These are phyloP conservation scores for Lottia gigantea DNA, from an alignment of 2,888 invertebrate species.

Conservation along the genomic window DNA sequence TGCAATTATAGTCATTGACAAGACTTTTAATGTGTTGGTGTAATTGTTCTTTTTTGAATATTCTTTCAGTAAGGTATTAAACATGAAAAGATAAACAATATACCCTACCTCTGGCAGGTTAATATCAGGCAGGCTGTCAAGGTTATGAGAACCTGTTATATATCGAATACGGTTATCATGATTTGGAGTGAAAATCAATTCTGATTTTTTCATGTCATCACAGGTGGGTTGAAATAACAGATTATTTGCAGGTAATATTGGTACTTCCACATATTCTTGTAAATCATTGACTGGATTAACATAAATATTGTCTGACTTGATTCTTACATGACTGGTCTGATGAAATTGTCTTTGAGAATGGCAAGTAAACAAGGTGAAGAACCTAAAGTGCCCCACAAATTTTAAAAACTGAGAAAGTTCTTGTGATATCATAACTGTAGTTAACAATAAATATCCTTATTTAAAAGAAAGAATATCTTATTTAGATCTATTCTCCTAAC, in stretches of 20 bases:
- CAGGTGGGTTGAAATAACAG: constrained; percentile 35
- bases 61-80: too few relatives aligned
- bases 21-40: too few relatives aligned
- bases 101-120: constrained; percentile 41
- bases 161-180: constrained; percentile 32
- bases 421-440: too few relatives aligned
- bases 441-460: too few relatives aligned
- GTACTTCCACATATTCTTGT: constrained; percentile 32
- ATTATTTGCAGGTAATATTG: constrained; percentile 33
- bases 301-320: constrained; percentile 11
- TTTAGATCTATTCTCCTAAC: too few relatives aligned
- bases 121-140: constrained; percentile 35
- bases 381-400: too few relatives aligned
- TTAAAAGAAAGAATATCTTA: too few relatives aligned
- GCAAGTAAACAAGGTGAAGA: too few relatives aligned
- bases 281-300: constrained; percentile 28
- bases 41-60: too few relatives aligned
- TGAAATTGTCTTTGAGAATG: neutral
- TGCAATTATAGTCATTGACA: too few relatives aligned
- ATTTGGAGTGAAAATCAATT: constrained; percentile 32
- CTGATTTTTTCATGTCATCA: constrained; percentile 32
- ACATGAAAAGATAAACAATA: too few relatives aligned
- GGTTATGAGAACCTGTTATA: constrained; percentile 34
- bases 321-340: neutral
- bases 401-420: too few relatives aligned